These are phyloP conservation scores for Greenwoodochromis staneri DNA, from an alignment of 2,113 vertebrate genomes.

Conservation along the genomic window DNA sequence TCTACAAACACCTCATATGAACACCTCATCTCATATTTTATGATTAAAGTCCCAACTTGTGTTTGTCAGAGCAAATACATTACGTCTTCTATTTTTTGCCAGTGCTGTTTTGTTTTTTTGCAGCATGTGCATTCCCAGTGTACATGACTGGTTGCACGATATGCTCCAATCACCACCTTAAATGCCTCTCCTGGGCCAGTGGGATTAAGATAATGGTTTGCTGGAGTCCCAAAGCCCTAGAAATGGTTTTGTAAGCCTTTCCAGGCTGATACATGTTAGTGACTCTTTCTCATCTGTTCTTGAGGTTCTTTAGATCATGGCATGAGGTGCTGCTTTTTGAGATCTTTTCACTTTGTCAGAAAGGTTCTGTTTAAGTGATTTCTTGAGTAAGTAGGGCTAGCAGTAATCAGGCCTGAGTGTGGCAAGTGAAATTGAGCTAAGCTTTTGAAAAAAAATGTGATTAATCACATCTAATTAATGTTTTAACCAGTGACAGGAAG, in stretches of 20 bases:
- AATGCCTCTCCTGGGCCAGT: not conserved
- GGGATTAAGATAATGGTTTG: not conserved
- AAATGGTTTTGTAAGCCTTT: not conserved
- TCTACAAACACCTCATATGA: not conserved
- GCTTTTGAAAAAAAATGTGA: not conserved
- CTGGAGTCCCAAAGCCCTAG: not conserved
- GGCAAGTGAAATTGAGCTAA: not conserved
- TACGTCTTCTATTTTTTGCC: not conserved
- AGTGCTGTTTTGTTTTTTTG: not conserved
- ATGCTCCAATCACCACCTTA: not conserved
- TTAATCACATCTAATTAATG: not conserved
- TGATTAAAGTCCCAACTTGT: not conserved
- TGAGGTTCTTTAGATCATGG: not conserved
- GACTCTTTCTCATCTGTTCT: not conserved
- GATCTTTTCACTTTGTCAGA: not conserved
- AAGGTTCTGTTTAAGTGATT: not conserved
- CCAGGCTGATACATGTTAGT: not conserved
- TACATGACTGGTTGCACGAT: not conserved
- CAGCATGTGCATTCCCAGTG: not conserved
- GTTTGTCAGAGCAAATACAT: not conserved
- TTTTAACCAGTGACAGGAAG: not conserved
- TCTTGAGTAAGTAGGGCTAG: not conserved
- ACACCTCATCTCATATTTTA: not conserved
- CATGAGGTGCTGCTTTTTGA: not conserved
- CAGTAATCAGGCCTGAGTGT: not conserved